Conservation (phyloP, 2,113 vertebrate species). For the Rafetus swinhoei region DNA sequence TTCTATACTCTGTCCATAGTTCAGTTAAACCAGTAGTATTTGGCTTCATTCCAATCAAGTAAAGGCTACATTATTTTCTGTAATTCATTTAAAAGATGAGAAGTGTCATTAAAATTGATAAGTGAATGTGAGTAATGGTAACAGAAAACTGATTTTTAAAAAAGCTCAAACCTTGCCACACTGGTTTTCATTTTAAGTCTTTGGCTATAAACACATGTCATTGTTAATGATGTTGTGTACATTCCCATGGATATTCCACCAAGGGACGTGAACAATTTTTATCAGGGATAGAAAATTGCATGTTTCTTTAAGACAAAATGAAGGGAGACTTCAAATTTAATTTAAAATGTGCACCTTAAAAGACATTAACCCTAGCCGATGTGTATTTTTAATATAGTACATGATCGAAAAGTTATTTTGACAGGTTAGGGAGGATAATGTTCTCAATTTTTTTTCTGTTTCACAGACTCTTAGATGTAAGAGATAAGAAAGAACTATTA, state of each 20-base stretch:
- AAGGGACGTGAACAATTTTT: neutral
- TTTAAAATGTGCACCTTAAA: neutral
- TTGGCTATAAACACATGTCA: neutral
- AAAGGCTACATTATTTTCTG: neutral
- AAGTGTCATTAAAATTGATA: neutral
- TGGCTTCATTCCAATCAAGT: neutral
- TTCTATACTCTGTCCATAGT: neutral
- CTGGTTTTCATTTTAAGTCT: neutral
- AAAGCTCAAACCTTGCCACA: neutral
- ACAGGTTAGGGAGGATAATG: neutral
- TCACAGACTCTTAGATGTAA: neutral
- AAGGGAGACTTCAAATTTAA: neutral
- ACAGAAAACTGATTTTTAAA: neutral
- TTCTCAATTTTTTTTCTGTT: neutral
- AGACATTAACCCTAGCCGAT: neutral
- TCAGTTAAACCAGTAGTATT: neutral
- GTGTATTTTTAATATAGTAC: neutral
- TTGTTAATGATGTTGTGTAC: neutral
- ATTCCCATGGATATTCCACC: neutral
- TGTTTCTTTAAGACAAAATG: fast-evolving
- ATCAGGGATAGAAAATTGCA: neutral
- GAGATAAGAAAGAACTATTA: neutral
- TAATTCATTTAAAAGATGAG: neutral
- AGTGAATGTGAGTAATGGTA: neutral
- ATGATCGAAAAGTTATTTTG: neutral